A percentile compares a stretch with the other conserved stretches of the same genome.
Conservation (phyloP, 2,797 vertebrate genomes). For the Chelon auratus region DNA sequence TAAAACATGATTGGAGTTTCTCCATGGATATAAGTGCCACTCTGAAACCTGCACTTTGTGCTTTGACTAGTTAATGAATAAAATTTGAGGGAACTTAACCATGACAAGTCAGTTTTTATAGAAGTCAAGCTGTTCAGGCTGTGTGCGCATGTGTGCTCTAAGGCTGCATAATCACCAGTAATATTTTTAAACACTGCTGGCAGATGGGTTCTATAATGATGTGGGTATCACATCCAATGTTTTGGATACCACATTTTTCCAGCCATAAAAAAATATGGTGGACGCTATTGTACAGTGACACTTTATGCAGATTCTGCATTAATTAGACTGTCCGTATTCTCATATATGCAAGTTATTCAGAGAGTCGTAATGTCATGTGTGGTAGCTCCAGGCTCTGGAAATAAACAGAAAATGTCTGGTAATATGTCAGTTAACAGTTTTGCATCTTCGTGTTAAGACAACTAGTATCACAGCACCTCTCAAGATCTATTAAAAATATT, state of each 20-base stretch:
- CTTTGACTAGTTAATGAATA: constrained; percentile 30
- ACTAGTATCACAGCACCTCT: constrained; percentile 12
- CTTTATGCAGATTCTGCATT: constrained; percentile 38
- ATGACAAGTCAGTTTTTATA: constrained; percentile 32
- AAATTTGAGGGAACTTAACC: constrained; percentile 38
- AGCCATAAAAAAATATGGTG: constrained; percentile 3
- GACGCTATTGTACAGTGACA: neutral
- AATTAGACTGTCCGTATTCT: constrained; percentile 23
- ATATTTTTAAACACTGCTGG: constrained; percentile 14
- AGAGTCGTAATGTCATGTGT: constrained; percentile 24
- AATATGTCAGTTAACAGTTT: constrained; percentile 21
- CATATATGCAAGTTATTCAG: constrained; percentile 31
- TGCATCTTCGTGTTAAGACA: constrained; percentile 8
- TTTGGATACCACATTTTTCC: constrained; percentile 28
- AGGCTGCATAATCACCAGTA: constrained; percentile 24
- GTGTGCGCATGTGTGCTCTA: constrained; percentile 5
- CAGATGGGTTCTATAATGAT: constrained; percentile 32
- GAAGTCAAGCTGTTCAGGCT: constrained; percentile 29
- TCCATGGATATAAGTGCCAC: constrained; percentile 22
- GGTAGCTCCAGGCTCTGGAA: constrained; percentile 35
- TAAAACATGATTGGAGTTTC: constrained; percentile 16
- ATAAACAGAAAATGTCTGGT: constrained; percentile 49
- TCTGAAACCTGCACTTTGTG: constrained; percentile 39
- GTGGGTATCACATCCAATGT: constrained; percentile 25
- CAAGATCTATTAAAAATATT: constrained; percentile 13